Percentiles rank a stretch among this genome's conserved stretches.
Evolutionary conservation across 2,113 vertebrate species (phyloP).

Genomic region (Todiramphus chloris): DNA sequence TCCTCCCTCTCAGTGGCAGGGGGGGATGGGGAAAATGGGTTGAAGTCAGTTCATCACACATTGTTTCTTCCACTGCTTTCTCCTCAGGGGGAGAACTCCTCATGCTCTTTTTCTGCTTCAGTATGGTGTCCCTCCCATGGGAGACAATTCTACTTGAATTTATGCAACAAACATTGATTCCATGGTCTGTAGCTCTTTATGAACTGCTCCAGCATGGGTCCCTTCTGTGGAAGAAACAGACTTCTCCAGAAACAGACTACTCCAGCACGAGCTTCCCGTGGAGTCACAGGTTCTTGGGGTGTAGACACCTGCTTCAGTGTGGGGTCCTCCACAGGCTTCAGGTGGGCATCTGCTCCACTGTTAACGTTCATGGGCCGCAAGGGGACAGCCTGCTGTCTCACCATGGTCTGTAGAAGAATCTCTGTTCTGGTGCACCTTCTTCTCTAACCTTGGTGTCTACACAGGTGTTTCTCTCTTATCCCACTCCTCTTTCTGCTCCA

Average conservation of each 20-base stretch:
- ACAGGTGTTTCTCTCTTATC: not conserved
- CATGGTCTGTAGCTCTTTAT: not conserved
- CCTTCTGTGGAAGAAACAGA: not conserved
- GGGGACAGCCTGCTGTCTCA: not conserved
- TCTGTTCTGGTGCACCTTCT: not conserved
- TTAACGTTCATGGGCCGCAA: not conserved
- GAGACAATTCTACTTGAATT: not conserved
- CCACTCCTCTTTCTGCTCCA: not conserved
- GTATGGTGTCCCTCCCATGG: not conserved
- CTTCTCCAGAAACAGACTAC: not conserved
- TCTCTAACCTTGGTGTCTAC: not conserved
- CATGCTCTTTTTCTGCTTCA: not conserved
- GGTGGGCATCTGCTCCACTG: not conserved
- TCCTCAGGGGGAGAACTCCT: not conserved
- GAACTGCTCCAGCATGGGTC: not conserved
- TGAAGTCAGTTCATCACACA: not conserved
- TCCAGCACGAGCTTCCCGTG: not conserved
- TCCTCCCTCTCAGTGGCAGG: not conserved
- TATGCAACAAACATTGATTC: not conserved
- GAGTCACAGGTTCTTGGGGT: not conserved
- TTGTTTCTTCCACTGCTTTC: not conserved
- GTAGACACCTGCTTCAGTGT: not conserved
- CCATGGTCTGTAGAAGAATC: not conserved
- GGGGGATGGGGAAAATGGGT: not conserved
- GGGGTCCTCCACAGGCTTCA: not conserved